phyloP scores from a whole-genome alignment of 2,113 vertebrate genomes.

The Chroicocephalus ridibundus region DNA sequence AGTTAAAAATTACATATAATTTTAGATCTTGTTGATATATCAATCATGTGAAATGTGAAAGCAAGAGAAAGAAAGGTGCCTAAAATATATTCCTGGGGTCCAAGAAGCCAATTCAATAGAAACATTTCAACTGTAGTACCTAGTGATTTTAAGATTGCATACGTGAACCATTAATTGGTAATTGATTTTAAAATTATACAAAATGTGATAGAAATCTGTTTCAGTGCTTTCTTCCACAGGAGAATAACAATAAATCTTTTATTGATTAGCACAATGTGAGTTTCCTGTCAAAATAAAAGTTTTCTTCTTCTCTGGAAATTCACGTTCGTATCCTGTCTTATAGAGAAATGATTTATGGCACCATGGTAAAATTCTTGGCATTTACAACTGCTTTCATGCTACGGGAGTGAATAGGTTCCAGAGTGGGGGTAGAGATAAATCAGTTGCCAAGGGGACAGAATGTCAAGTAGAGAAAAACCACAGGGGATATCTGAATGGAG shows the following conservation, averaged over 20 bases:
- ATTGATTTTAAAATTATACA: neutral
- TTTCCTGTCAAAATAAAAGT: neutral
- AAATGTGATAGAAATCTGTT: neutral
- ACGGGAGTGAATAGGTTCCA: neutral
- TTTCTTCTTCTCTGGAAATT: neutral
- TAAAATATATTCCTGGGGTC: neutral
- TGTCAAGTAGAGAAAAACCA: neutral
- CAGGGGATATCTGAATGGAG: neutral
- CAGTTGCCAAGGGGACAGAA: neutral
- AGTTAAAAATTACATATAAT: neutral
- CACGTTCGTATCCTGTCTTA: fast-evolving
- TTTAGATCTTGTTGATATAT: neutral
- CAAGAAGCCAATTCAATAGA: neutral
- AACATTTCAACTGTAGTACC: neutral
- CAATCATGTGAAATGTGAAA: neutral
- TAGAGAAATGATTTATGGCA: neutral
- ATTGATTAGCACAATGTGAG: neutral
- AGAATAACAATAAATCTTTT: neutral
- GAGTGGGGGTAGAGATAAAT: neutral
- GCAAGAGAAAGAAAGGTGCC: neutral
- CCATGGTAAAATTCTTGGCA: neutral
- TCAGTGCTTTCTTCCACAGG: neutral
- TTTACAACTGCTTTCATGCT: neutral
- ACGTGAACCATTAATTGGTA: neutral
- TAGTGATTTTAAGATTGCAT: neutral